phyloP scores from a whole-genome alignment of 2,888 invertebrate genomes.

The Pediacus dermestoides region DNA sequence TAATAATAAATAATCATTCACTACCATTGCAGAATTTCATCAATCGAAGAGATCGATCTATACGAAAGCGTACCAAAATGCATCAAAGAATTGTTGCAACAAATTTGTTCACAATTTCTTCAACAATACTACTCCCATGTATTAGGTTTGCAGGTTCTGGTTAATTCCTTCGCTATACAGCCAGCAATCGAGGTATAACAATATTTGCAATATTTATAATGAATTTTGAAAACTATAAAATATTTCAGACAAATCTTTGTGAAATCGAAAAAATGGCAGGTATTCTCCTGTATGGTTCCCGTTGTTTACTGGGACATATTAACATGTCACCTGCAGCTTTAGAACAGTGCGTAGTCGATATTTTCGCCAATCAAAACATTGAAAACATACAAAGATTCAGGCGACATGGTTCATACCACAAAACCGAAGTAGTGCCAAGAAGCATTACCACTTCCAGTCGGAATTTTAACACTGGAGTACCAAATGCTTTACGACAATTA shows the following conservation, averaged over 20 bases:
- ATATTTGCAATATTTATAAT: slow-evolving; percentile 1
- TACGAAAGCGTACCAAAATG: slow-evolving; percentile 48
- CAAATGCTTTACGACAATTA: slow-evolving; percentile 44
- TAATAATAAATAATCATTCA: slow-evolving; percentile 18
- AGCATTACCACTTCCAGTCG: slow-evolving; percentile 38
- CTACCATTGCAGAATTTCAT: slow-evolving; percentile 67
- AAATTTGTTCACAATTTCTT: slow-evolving; percentile 68
- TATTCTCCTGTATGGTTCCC: slow-evolving; percentile 41
- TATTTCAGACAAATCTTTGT: slow-evolving; percentile 23
- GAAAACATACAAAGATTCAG: slow-evolving; percentile 42
- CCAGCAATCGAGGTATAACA: slow-evolving; percentile 37
- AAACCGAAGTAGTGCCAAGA: slow-evolving; percentile 40
- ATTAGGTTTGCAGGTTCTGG: slow-evolving; percentile 72
- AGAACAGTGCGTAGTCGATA: slow-evolving; percentile 45
- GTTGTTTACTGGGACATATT: slow-evolving; percentile 51
- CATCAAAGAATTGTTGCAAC: slow-evolving; percentile 56
- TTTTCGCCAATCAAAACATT: slow-evolving; percentile 44
- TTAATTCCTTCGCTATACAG: slow-evolving; percentile 67
- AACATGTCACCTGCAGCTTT: slow-evolving; percentile 50
- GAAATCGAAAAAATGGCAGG: slow-evolving; percentile 43
- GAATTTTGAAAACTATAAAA: too few species aligned
- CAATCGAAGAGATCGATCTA: slow-evolving; percentile 60
- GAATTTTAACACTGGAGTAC: slow-evolving; percentile 45
- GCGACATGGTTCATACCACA: slow-evolving; percentile 40
- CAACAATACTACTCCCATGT: slow-evolving; percentile 80